Base-by-base conservation (phyloP, 2,888 invertebrate genomes). In the Ormyrus nitidulus region DNA sequence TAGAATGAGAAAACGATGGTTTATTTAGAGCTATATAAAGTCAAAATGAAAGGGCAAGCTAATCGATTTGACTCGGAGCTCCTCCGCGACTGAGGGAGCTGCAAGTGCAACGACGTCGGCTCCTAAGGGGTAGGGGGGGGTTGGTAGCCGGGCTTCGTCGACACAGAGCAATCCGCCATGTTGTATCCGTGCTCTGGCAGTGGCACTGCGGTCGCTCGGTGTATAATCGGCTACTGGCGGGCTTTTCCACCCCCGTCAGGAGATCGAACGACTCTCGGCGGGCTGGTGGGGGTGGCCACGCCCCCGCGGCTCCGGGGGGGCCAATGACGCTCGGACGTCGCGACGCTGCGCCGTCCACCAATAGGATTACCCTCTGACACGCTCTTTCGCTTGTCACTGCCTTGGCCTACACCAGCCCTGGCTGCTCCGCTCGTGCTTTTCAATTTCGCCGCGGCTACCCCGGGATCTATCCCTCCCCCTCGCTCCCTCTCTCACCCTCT, bases 301-400 rank as follows among this genome's bases (percentile, higher is more conserved):
- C 90, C 90, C 87, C 87, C 81, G 13, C 61, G 6, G 19, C 13
- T 58, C 84, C 82, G 68, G 78, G 82, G 83, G 85, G 85, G 86
- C 90, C 90, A 90, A 90, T 90, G 86, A 86, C 86, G 85, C 82
- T 84, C 80, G 86, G 86, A 90, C 86, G 85, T 88, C 88, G 88
- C 89, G 89, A 90, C 86, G 87, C 87, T 87, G 85, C 87, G 86
- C 87, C 87, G 86, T 89, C 89, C 89, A 88, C 90, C 90, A 90
- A 90, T 90, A 90, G 90, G 90, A 90, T 90, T 90, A 90, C 90
- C 89, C 88, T 90, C 90, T 90, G 90, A 90, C 89, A 88, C 90
- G 90, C 86, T 90, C 89, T 90, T 90, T 89, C 89, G 81, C 78
- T 79, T 78, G 81, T 81, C 81, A 71, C 79, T 58, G 64, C 54